Evolutionary conservation across 1,140 invertebrate genomes (phyloP), one percentile per base, ranked within the genome.

Genomic region (Mylabris phalerata): DNA sequence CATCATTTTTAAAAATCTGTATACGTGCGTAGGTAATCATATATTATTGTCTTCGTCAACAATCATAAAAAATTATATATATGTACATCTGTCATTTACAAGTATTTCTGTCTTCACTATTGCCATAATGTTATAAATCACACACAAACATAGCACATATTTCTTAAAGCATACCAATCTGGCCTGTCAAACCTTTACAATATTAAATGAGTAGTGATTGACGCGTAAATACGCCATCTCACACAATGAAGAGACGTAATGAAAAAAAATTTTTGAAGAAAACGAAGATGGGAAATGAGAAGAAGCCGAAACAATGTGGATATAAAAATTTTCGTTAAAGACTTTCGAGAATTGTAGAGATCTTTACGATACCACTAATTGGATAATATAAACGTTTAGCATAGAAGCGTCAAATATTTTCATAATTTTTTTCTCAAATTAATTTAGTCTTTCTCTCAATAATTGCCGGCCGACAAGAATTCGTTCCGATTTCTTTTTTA

Each of bases 161-260:
- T 32, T 32, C 32, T 32, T 32, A 7, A 60, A 46, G 59, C 58
- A 60, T 32, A 32, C 32, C 32, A 32, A 5, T 32, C 32, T 4
- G 32, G 32, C 48, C 56, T 67, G 67, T 70, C 69, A 71, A 71
- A 69, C 69, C 65, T 63, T 50, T 50, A 59, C 32, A 7, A 7
- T 59, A 56, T 64, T 67, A 72, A 72, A 71, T 70, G 69, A 72
- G 66, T 58, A 61, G 57, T 72, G 70, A 72, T 72, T 72, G 70
- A 72, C 70, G 65, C 57, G 52, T 70, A 70, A 70, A 70, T 70
- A 63, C 60, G 60, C 61, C 60, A 60, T 60, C 59, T 65, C 57
- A 60, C 57, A 59, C 32, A 32, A 4, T 5, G 7, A 5, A 7
- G 7, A 32, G 7, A 32, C 32, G 32, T 32, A 32, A 19, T 19